A percentile compares a stretch with the other conserved stretches of the same genome.
phyloP scores from a whole-genome alignment of 2,888 invertebrate genomes.

The Belgica antarctica region DNA sequence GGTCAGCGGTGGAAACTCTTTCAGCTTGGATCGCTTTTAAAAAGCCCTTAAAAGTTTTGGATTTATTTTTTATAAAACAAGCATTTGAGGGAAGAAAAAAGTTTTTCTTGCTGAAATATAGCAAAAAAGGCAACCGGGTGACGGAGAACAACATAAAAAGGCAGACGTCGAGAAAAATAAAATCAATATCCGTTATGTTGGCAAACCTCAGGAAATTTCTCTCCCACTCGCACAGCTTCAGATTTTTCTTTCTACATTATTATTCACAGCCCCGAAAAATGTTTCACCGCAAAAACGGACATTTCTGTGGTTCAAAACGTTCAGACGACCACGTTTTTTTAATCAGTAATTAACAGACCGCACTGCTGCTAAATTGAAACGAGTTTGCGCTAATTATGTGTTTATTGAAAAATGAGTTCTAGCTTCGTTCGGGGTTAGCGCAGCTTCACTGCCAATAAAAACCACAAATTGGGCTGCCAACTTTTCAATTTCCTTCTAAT shows the following conservation, averaged over 20 bases:
- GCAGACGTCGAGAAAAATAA: not conserved
- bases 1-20: not conserved
- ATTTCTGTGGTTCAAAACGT: not conserved
- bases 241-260: not conserved
- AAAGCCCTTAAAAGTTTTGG: not conserved
- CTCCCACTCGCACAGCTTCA: not conserved
- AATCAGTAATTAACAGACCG: not conserved
- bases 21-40: not conserved
- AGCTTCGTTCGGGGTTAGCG: not conserved
- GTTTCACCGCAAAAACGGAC: not conserved
- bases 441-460: not conserved
- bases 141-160: no score
- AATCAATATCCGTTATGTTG: not conserved
- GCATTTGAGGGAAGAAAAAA: not conserved
- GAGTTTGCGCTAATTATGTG: not conserved
- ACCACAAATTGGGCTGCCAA: not conserved
- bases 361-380: not conserved
- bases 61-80: not conserved
- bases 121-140: not conserved
- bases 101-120: not conserved
- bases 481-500: not conserved
- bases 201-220: not conserved
- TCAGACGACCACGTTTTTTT: not conserved
- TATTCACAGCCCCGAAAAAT: not conserved
- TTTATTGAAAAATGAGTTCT: slow-evolving; percentile 6